Conservation (phyloP, 2,888 invertebrate genomes). For the Axea sp. region DNA sequence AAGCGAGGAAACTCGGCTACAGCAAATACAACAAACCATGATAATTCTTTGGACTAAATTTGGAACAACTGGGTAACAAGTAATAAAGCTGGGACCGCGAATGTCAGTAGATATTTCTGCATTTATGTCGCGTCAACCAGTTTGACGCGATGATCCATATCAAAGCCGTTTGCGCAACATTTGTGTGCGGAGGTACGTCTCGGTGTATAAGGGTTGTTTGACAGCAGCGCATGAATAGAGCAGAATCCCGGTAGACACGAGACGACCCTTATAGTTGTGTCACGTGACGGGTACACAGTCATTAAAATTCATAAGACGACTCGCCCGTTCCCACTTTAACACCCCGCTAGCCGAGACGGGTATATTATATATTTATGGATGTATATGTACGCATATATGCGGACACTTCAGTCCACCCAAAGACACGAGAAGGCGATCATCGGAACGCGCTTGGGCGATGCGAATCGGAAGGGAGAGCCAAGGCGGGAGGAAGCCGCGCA, state of each 20-base stretch:
- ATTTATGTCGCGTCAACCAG: conserved; percentile 34
- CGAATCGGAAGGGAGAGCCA: background rate
- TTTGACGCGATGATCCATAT: conserved; percentile 43
- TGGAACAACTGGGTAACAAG: too few species aligned
- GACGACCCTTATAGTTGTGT: conserved; percentile 52
- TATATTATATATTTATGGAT: conserved; percentile 53
- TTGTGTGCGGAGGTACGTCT: conserved; percentile 7
- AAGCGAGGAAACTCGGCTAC: too few species aligned
- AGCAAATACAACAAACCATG: too few species aligned
- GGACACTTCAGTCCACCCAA: conserved; percentile 29
- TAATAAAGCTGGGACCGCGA: too few species aligned
- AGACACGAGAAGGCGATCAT: conserved; percentile 12
- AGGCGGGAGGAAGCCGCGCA: conserved; percentile 2
- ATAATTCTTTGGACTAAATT: too few species aligned
- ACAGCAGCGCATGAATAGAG: conserved; percentile 50
- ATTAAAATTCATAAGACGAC: conserved; percentile 65
- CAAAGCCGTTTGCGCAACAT: conserved; percentile 15
- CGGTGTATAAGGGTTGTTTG: conserved; percentile 51
- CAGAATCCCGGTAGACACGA: conserved; percentile 51
- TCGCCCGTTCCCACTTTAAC: conserved; percentile 57
- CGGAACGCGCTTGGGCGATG: conserved; percentile 4
- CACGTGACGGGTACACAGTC: conserved; percentile 60
- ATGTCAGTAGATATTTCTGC: conserved; percentile 13
- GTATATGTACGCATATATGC: background rate
- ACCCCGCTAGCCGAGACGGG: conserved; percentile 17